Evolutionary conservation across 2,113 vertebrate species (phyloP).

Genomic region (Hippopotamus amphibius): DNA sequence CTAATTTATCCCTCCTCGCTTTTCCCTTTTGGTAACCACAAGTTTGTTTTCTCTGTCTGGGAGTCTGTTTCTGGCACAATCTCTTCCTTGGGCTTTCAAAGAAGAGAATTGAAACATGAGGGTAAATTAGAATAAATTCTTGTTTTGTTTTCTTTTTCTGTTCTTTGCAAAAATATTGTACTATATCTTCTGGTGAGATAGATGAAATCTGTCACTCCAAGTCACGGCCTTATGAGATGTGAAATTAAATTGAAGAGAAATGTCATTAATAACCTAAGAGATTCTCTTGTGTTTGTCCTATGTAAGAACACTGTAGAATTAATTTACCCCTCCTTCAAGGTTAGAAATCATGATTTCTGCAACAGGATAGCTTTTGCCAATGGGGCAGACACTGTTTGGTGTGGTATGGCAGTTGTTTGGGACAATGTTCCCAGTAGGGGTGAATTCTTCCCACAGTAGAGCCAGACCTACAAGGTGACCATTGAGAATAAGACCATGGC

Average conservation of each 20-base stretch:
- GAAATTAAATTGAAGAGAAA: background rate
- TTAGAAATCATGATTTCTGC: background rate
- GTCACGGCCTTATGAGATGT: background rate
- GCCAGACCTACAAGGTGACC: background rate
- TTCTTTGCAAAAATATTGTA: background rate
- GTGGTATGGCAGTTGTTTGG: background rate
- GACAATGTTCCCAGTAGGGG: too few species aligned
- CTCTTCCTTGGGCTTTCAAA: background rate
- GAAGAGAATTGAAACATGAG: background rate
- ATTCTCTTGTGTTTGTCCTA: background rate
- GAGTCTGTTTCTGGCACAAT: background rate
- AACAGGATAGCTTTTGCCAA: background rate
- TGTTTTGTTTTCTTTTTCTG: background rate
- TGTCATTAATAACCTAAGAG: background rate
- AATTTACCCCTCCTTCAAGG: background rate
- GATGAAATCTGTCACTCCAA: background rate
- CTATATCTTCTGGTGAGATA: background rate
- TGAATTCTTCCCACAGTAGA: background rate
- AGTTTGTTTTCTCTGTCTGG: background rate
- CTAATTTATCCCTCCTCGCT: background rate
- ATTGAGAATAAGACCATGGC: background rate
- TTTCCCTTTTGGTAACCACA: background rate
- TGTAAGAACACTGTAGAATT: background rate
- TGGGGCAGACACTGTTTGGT: background rate
- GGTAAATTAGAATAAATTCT: background rate